Evolutionary conservation across 1,140 invertebrate genomes (phyloP).

Genomic region (Apis mellifera): Amel_HAv3.1 CM009932.2:11161001-11161500

Average conservation of each 20-base stretch:
- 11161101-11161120: fast-evolving
- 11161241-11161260: not conserved
- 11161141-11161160: not conserved
- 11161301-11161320: slow-evolving; percentile 3
- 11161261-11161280: not conserved
- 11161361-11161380: not conserved
- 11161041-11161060: too few species aligned
- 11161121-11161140: too few species aligned
- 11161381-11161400: not conserved
- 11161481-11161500: slow-evolving; percentile 2
- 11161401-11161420: not conserved
- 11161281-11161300: not conserved
- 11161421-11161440: not conserved
- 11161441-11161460: not conserved
- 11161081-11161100: too few species aligned
- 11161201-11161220: too few species aligned
- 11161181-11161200: too few species aligned
- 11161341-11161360: not conserved
- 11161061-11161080: too few species aligned
- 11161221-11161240: too few species aligned
- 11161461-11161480: not conserved
- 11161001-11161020: not conserved
- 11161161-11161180: not conserved
- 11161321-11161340: not conserved
- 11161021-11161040: not conserved